Evolutionary conservation across 2,797 vertebrate species (phyloP).

Genomic region (Lepilemur septentrionalis): DNA sequence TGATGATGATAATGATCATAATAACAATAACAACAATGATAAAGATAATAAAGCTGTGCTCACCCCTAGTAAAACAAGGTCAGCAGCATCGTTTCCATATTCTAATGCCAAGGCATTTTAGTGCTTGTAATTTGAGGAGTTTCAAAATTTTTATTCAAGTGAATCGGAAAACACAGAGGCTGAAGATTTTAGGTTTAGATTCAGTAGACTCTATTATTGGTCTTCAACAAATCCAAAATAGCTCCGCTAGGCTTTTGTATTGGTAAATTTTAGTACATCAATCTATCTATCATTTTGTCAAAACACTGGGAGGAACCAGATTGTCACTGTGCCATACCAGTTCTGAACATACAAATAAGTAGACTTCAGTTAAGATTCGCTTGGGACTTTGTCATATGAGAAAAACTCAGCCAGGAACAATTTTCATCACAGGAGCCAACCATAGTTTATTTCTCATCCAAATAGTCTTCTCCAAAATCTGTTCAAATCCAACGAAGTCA

Average conservation of each 20-base stretch:
- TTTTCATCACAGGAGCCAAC: not conserved
- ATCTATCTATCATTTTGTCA: not conserved
- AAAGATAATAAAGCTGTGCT: not conserved
- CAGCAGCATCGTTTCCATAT: not conserved
- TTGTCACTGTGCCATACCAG: not conserved
- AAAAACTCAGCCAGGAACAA: not conserved
- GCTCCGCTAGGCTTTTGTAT: not conserved
- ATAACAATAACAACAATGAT: not conserved
- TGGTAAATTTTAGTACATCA: not conserved
- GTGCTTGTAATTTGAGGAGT: not conserved
- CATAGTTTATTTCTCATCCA: not conserved
- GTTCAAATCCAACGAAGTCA: not conserved
- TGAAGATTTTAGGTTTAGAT: not conserved
- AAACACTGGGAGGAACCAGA: not conserved
- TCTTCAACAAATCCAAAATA: conserved; percentile 35
- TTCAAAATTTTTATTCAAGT: conserved; percentile 12
- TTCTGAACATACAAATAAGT: not conserved
- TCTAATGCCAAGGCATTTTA: not conserved
- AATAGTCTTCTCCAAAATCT: not conserved
- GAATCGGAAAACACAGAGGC: not conserved
- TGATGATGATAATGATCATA: not conserved
- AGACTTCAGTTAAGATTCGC: not conserved
- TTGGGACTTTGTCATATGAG: not conserved
- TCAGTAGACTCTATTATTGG: not conserved
- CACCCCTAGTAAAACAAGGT: not conserved